These are phyloP conservation scores for Drosophila nannoptera DNA, from an alignment of 1,140 invertebrate genomes.

Conservation along the genomic window DNA sequence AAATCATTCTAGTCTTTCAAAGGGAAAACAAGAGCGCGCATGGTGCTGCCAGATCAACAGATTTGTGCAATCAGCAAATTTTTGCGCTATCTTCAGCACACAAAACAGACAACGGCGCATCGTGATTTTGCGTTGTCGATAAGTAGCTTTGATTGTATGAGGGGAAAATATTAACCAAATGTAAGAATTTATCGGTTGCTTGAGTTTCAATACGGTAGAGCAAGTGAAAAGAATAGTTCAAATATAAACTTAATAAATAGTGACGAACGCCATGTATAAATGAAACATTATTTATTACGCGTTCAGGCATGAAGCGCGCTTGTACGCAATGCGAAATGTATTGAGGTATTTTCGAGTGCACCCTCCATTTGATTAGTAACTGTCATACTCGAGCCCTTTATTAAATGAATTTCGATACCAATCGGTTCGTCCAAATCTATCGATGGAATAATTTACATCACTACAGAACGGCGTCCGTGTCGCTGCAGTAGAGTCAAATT, in stretches of 20 bases:
- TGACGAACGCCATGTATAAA: too few relatives aligned
- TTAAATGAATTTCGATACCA: background rate
- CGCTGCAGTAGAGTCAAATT: slow-evolving; percentile 8
- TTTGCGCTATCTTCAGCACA: background rate
- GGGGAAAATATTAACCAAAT: too few relatives aligned
- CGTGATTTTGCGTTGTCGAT: background rate
- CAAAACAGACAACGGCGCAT: too few relatives aligned
- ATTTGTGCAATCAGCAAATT: background rate
- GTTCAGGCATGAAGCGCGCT: too few relatives aligned
- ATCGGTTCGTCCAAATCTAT: slow-evolving; percentile 4
- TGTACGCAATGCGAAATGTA: too few relatives aligned
- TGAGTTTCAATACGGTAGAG: too few relatives aligned
- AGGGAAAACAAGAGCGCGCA: background rate
- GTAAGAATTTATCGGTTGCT: too few relatives aligned
- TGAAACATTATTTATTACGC: too few relatives aligned
- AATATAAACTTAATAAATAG: too few relatives aligned
- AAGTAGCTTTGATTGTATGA: background rate
- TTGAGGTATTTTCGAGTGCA: too few relatives aligned
- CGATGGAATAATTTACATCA: slow-evolving; percentile 17
- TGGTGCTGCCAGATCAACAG: background rate
- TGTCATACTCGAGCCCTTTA: background rate
- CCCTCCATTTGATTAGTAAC: background rate
- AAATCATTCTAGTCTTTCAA: slow-evolving; percentile 5
- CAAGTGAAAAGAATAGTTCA: too few relatives aligned
- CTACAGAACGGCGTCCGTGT: slow-evolving; percentile 30